Evolutionary conservation across 1,140 invertebrate genomes (phyloP).

Genomic region (Myzus persicae): DNA sequence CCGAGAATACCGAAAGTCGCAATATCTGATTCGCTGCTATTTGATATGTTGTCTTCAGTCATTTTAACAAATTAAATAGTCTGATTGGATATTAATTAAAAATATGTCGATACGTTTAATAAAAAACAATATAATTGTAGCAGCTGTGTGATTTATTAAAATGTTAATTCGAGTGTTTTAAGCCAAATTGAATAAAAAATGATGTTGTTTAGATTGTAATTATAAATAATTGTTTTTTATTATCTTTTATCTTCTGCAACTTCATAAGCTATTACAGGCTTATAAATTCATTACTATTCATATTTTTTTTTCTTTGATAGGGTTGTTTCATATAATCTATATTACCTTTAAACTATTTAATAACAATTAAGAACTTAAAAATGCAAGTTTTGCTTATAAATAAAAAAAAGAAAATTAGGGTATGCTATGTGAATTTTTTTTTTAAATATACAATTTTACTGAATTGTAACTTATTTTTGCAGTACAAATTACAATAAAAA

Average conservation of each 20-base stretch:
- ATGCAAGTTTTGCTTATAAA: no score
- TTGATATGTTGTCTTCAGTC: background rate
- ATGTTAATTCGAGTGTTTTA: background rate
- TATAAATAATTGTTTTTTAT: background rate
- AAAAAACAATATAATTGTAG: background rate
- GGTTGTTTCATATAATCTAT: background rate
- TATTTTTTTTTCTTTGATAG: background rate
- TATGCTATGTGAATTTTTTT: no score
- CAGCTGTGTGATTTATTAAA: background rate
- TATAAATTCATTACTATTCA: background rate
- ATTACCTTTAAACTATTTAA: no score
- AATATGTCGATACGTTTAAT: background rate
- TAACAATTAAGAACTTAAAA: no score
- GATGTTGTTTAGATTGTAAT: background rate
- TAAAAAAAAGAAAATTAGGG: no score
- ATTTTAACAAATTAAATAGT: constrained; percentile 2
- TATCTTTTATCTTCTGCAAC: background rate
- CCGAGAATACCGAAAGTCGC: background rate
- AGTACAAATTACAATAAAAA: background rate
- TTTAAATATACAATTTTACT: no score
- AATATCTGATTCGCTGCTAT: background rate
- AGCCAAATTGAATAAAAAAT: background rate
- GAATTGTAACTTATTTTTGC: background rate
- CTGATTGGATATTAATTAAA: background rate
- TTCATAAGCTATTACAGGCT: no score